Conservation (phyloP, 2,797 vertebrate genomes). For the Phoebastria nigripes region DNA sequence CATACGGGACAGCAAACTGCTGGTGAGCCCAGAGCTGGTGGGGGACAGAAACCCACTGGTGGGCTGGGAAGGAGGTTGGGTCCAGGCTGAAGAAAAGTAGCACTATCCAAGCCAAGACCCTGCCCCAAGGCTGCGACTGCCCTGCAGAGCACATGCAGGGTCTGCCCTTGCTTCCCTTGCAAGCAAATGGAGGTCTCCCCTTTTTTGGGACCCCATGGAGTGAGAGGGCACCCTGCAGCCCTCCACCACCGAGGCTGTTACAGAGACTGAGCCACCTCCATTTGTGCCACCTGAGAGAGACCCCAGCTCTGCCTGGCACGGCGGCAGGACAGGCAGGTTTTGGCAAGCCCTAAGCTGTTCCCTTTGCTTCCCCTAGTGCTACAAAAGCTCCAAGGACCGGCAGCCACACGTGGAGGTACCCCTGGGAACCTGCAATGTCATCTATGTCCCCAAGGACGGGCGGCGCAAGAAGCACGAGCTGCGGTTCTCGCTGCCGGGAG, state of each 20-base stretch:
- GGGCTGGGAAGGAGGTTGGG: not conserved
- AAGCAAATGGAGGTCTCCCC: not conserved
- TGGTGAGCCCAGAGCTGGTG: slow-evolving; percentile 77
- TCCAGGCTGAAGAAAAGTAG: not conserved
- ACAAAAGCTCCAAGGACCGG: slow-evolving; percentile 94
- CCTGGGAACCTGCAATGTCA: slow-evolving; percentile 84
- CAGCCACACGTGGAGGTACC: slow-evolving; percentile 87
- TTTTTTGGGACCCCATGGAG: not conserved
- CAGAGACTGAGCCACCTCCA: not conserved
- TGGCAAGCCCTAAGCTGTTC: not conserved
- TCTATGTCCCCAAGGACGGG: slow-evolving; percentile 93
- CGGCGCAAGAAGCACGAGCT: slow-evolving; percentile 94
- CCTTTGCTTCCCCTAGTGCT: slow-evolving; percentile 80
- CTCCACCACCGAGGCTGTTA: not conserved
- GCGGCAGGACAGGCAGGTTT: not conserved
- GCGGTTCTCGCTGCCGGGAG: slow-evolving; percentile 88
- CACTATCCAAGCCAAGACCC: not conserved
- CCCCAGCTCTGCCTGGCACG: fast-evolving
- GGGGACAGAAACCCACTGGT: not conserved
- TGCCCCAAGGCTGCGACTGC: not conserved
- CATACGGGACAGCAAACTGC: slow-evolving; percentile 89
- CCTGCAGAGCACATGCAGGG: not conserved
- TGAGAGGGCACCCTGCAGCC: not conserved
- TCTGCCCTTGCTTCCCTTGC: not conserved
- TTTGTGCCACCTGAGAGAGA: not conserved